These are phyloP conservation scores for Arbacia lixula DNA, from an alignment of 53 echinoderm and acorn worm species.

Conservation along the genomic window DNA sequence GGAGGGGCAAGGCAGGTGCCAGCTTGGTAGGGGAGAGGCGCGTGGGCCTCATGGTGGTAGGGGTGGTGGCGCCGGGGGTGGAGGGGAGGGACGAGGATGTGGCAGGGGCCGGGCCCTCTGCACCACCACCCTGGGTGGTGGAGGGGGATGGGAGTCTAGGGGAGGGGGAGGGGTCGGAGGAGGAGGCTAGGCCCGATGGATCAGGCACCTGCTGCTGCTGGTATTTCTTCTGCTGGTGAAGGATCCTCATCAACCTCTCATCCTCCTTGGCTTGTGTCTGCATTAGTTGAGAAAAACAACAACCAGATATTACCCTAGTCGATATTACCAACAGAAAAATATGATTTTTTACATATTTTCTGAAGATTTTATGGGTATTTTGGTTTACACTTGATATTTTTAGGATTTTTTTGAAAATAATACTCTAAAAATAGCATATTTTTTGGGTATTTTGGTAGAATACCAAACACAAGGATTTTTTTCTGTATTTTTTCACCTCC, in stretches of 20 bases:
- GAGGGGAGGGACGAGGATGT: conserved; percentile 28
- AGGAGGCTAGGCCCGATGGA: neutral
- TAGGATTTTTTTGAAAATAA: too few relatives aligned
- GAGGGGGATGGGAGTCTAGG: neutral
- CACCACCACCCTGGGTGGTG: neutral
- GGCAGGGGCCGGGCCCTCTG: conserved; percentile 10
- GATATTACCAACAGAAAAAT: neutral
- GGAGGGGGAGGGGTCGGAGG: neutral
- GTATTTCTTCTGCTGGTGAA: conserved; percentile 87
- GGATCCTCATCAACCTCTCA: conserved; percentile 78
- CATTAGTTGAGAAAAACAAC: neutral
- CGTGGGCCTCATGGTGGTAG: conserved; percentile 24
- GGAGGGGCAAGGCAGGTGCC: conserved; percentile 16
- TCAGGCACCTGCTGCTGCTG: conserved; percentile 47
- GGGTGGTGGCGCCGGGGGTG: conserved; percentile 24
- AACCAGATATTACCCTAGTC: neutral
- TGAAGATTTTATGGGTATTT: too few relatives aligned
- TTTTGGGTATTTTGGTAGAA: too few relatives aligned
- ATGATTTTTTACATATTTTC: too few relatives aligned
- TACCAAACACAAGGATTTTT: too few relatives aligned
- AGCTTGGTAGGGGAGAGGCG: conserved; percentile 52
- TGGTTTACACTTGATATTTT: too few relatives aligned
- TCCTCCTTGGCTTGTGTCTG: conserved; percentile 89
- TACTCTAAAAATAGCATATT: too few relatives aligned
- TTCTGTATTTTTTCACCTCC: too few relatives aligned